A percentile compares a stretch with the other conserved stretches of the same genome.
Evolutionary conservation across 2,797 vertebrate genomes (phyloP).

Genomic region (Mormyrops attenuatus): DNA sequence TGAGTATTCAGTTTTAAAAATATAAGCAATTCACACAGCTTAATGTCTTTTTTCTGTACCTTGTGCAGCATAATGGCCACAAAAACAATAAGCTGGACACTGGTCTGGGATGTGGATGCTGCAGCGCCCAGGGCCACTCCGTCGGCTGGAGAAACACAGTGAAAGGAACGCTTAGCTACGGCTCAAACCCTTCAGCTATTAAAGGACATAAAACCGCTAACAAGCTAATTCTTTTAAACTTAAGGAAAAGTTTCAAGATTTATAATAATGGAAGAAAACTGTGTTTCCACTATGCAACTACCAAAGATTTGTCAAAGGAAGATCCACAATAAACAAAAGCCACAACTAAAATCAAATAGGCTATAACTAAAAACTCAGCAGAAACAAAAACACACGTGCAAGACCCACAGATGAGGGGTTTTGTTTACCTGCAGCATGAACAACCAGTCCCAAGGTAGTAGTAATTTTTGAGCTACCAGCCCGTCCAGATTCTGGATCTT

Average conservation of each 20-base stretch:
- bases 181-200: not conserved
- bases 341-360: not conserved
- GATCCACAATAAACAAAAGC: not conserved
- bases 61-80: constrained; percentile 99
- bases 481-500: constrained; percentile 87
- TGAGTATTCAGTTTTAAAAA: not conserved
- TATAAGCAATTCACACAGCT: not conserved
- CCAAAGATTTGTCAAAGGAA: not conserved
- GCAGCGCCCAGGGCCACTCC: constrained; percentile 94
- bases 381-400: not conserved
- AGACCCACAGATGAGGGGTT: not conserved
- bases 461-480: constrained; percentile 87
- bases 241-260: not conserved
- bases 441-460: constrained; percentile 90
- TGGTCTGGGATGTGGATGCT: constrained; percentile 95
- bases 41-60: constrained; percentile 55
- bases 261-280: not conserved
- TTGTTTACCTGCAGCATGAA: constrained; percentile 88
- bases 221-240: not conserved
- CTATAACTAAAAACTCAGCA: not conserved
- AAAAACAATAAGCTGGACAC: constrained; percentile 97
- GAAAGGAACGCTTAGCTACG: not conserved
- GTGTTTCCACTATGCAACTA: not conserved
- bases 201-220: not conserved
- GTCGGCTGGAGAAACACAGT: constrained; percentile 68